A percentile compares a stretch with the other conserved stretches of the same genome.
phyloP scores from a whole-genome alignment of 1,140 invertebrate species.

The Drosophila aff. region DNA sequence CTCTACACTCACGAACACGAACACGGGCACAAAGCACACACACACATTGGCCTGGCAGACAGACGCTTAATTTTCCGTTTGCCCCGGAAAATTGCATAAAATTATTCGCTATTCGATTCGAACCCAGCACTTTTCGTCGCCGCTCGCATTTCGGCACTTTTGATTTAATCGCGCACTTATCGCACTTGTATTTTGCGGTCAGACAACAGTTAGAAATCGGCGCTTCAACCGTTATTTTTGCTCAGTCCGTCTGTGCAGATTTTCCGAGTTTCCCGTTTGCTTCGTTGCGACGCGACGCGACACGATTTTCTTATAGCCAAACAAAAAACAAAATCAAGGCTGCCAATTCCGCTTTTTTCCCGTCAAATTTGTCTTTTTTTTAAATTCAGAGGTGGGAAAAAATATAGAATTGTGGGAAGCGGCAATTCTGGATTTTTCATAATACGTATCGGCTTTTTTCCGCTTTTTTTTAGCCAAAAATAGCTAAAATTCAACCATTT shows the following conservation, averaged over 20 bases:
- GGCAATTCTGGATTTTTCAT: no score
- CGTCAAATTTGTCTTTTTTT: no score
- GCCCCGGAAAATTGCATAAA: slow-evolving; percentile 55
- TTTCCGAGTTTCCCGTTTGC: slow-evolving; percentile 32
- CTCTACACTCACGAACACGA: slow-evolving; percentile 60
- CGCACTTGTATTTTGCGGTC: slow-evolving; percentile 29
- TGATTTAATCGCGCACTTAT: slow-evolving; percentile 28
- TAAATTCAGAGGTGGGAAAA: no score
- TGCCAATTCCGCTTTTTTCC: no score
- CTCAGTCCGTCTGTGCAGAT: slow-evolving; percentile 14
- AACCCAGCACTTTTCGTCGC: slow-evolving; percentile 39
- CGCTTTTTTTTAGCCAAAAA: no score
- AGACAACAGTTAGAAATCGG: slow-evolving; percentile 64
- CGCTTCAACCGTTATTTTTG: slow-evolving; percentile 53
- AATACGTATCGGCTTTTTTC: no score
- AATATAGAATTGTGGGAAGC: no score
- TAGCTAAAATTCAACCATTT: no score
- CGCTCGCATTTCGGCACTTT: slow-evolving; percentile 28
- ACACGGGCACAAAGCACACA: slow-evolving; percentile 38
- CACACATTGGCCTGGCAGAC: slow-evolving; percentile 45
- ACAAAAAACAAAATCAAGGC: slow-evolving; percentile 38
- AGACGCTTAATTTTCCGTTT: slow-evolving; percentile 53
- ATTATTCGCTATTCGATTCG: slow-evolving; percentile 56
- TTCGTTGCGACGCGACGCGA: slow-evolving; percentile 27
- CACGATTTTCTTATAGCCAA: slow-evolving; percentile 47